A percentile compares a stretch with the other conserved stretches of the same genome.
phyloP scores from a whole-genome alignment of 1,140 invertebrate genomes.

The Lepidurus packardi region DNA sequence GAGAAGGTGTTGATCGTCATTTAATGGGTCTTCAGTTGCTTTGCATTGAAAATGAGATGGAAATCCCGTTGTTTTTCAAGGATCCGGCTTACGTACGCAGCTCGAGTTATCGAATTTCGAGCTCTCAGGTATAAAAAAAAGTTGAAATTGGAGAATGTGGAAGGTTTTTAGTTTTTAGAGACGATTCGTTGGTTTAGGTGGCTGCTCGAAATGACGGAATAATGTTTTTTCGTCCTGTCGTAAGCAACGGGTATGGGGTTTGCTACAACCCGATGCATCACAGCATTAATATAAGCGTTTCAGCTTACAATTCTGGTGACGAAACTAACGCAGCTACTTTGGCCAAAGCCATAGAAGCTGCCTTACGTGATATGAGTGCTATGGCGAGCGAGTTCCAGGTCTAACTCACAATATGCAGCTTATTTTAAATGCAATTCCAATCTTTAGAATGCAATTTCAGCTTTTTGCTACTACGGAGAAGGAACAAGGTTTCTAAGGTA shows the following conservation, averaged over 20 bases:
- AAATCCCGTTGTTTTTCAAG: constrained; percentile 66
- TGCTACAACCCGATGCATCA: constrained; percentile 75
- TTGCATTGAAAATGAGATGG: constrained; percentile 65
- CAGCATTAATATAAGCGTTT: constrained; percentile 58
- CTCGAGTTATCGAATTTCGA: constrained; percentile 70
- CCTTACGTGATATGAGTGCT: constrained; percentile 58
- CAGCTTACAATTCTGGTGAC: constrained; percentile 56
- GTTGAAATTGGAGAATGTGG: constrained; percentile 17
- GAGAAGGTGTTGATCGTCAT: constrained; percentile 76
- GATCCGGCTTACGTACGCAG: constrained; percentile 64
- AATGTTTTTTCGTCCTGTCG: constrained; percentile 74
- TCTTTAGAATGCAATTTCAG: too few relatives aligned
- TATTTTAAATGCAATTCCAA: neutral
- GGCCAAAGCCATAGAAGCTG: constrained; percentile 51
- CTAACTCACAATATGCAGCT: constrained; percentile 50
- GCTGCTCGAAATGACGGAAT: constrained; percentile 64
- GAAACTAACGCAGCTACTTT: constrained; percentile 53
- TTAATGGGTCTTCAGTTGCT: constrained; percentile 78
- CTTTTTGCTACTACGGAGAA: too few relatives aligned
- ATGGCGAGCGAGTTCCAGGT: constrained; percentile 47
- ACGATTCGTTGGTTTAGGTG: constrained; percentile 49
- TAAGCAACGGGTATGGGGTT: constrained; percentile 69
- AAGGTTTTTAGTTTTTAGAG: neutral
- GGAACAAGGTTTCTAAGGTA: too few relatives aligned
- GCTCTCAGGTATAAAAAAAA: constrained; percentile 64